A percentile compares a stretch with the other conserved stretches of the same genome.
These are phyloP conservation scores for Hyposmocoma kahamanoa DNA, from an alignment of 1,140 invertebrate genomes.

Conservation along the genomic window DNA sequence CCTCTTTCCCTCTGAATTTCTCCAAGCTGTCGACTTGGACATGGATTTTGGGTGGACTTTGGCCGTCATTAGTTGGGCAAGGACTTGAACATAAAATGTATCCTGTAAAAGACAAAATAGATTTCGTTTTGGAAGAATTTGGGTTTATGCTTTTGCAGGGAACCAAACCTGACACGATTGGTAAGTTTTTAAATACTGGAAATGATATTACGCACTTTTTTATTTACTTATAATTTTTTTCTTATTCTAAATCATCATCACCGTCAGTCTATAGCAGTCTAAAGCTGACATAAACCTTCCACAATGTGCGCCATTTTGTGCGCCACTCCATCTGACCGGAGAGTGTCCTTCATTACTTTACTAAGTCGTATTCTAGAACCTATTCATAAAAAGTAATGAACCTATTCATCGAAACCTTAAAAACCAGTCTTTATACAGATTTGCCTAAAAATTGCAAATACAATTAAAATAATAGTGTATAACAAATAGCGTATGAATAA, in stretches of 20 bases:
- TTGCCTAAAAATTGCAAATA: no score
- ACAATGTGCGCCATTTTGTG: not conserved
- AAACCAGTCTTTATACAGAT: no score
- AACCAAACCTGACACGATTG: constrained; percentile 94
- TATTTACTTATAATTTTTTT: not conserved
- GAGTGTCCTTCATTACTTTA: not conserved
- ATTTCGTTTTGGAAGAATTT: constrained; percentile 77
- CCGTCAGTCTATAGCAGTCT: no score
- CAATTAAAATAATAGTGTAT: no score
- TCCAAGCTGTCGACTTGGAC: constrained; percentile 28
- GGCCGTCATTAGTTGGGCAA: constrained; percentile 42
- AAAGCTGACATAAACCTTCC: no score
- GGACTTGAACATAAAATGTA: constrained; percentile 76
- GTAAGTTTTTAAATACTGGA: constrained; percentile 57
- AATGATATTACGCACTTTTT: not conserved
- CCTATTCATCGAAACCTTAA: no score
- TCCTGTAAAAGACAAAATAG: constrained; percentile 73
- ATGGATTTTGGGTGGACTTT: constrained; percentile 46
- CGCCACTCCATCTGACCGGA: not conserved
- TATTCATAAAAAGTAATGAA: no score
- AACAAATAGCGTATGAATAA: no score
- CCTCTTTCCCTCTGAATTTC: constrained; percentile 37
- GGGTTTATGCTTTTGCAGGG: constrained; percentile 91
- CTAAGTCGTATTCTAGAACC: not conserved
- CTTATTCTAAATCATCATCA: no score